These are phyloP conservation scores for Globicephala melas DNA, from an alignment of 2,113 vertebrate genomes.

Conservation along the genomic window DNA sequence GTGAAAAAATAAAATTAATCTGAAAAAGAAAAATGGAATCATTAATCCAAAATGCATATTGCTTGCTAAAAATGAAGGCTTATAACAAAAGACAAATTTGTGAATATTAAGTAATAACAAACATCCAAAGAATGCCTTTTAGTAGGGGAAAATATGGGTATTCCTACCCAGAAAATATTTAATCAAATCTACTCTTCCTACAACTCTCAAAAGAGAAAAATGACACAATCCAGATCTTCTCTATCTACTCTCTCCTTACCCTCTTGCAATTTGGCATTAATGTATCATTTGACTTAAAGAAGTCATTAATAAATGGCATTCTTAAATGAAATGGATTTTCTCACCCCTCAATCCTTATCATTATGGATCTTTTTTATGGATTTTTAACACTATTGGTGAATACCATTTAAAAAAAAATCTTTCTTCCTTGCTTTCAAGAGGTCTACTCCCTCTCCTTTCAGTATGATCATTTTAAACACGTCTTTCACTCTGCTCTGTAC, in stretches of 20 bases:
- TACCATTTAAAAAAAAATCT: not conserved
- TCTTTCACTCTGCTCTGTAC: slow-evolving; percentile 12
- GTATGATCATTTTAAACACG: slow-evolving; percentile 8
- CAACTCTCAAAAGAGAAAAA: slow-evolving; percentile 35
- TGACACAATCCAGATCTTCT: not conserved
- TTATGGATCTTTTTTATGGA: not conserved
- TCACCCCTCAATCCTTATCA: not conserved
- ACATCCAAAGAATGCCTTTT: not conserved
- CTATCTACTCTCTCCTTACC: not conserved
- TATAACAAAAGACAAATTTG: not conserved
- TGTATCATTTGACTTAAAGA: not conserved
- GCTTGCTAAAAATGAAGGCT: slow-evolving; percentile 3
- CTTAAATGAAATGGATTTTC: slow-evolving; percentile 15
- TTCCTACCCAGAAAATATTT: slow-evolving; percentile 7
- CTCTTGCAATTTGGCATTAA: not conserved
- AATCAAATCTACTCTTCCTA: not conserved
- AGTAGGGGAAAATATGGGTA: not conserved
- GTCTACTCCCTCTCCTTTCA: not conserved
- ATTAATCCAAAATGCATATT: slow-evolving; percentile 17
- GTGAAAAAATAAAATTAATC: slow-evolving; percentile 26
- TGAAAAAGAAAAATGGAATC: slow-evolving; percentile 28
- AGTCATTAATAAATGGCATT: not conserved
- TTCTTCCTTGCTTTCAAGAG: not conserved
- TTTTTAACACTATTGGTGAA: slow-evolving; percentile 21
- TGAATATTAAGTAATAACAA: not conserved